Percentiles rank a stretch among this genome's conserved stretches.
Conservation (phyloP, 2,888 invertebrate species). For the Pycnomerus fuliginosus region DNA sequence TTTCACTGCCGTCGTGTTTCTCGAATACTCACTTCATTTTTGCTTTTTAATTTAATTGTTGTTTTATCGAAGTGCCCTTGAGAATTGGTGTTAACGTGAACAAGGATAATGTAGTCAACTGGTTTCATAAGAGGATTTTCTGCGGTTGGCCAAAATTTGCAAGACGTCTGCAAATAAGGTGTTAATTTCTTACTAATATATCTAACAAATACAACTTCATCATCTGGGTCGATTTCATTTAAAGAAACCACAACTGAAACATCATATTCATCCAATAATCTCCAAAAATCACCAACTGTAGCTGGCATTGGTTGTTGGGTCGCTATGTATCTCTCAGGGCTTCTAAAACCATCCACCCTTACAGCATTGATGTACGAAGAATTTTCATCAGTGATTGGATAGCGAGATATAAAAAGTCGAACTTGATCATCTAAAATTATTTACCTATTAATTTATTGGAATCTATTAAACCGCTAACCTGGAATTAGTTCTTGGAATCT, state of each 20-base stretch:
- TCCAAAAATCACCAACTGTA: conserved; percentile 55
- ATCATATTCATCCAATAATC: conserved; percentile 49
- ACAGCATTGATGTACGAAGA: conserved; percentile 55
- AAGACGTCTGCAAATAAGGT: conserved; percentile 36
- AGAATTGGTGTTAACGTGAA: conserved; percentile 3
- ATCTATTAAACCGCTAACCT: too few species aligned
- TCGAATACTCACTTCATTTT: background rate
- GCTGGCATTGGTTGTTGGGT: conserved; percentile 53
- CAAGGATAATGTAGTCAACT: conserved; percentile 35
- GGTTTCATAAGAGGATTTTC: conserved; percentile 33
- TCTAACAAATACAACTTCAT: conserved; percentile 39
- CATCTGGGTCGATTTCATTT: conserved; percentile 46
- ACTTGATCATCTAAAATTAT: conserved; percentile 37
- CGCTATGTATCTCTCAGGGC: conserved; percentile 48
- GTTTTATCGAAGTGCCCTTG: conserved; percentile 5
- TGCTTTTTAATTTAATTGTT: conserved; percentile 2
- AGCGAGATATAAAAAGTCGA: conserved; percentile 46
- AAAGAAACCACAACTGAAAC: conserved; percentile 49
- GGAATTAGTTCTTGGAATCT: conserved; percentile 49
- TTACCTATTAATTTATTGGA: conserved; percentile 4
- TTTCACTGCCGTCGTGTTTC: conserved; percentile 3
- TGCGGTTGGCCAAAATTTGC: conserved; percentile 36
- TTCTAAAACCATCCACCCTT: conserved; percentile 48
- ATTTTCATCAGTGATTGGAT: conserved; percentile 43
- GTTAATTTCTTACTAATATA: background rate